phyloP scores from a whole-genome alignment of 2,888 invertebrate genomes.

The Agrochola lota region DNA sequence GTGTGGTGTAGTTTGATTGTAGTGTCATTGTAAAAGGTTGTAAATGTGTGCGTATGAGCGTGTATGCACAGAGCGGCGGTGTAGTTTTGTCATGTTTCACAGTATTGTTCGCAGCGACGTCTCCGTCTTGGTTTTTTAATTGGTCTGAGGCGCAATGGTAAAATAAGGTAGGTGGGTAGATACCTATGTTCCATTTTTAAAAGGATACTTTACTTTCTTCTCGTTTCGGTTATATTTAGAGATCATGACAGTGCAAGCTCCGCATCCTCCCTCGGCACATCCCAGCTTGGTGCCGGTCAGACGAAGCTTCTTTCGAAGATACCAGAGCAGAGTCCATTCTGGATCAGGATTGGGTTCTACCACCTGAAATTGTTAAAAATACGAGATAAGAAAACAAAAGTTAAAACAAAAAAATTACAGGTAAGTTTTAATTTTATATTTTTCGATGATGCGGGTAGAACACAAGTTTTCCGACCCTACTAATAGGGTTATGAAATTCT shows the following conservation, averaged over 20 bases:
- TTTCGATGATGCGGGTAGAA: not conserved
- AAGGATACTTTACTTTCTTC: constrained; percentile 89
- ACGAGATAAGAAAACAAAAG: not conserved
- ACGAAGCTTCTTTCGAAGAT: constrained; percentile 94
- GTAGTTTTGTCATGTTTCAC: no score
- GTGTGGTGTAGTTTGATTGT: no score
- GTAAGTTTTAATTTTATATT: not conserved
- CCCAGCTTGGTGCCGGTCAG: constrained; percentile 97
- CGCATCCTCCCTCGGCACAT: constrained; percentile 99
- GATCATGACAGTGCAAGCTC: constrained; percentile 98
- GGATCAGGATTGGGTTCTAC: constrained; percentile 94
- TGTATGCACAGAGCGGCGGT: no score
- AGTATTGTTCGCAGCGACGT: no score
- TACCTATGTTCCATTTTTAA: constrained; percentile 47
- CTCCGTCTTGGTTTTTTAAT: no score
- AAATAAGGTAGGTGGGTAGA: not conserved
- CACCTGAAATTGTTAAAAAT: constrained; percentile 89
- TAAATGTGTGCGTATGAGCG: no score
- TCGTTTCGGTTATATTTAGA: constrained; percentile 93
- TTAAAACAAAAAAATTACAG: not conserved
- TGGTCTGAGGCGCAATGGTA: not conserved
- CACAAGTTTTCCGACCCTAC: no score
- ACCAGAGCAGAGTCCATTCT: constrained; percentile 96
- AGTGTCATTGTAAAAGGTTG: no score
- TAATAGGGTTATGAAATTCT: no score